phyloP scores from a whole-genome alignment of 2,113 vertebrate species.

The Podarcis raffonei region DNA sequence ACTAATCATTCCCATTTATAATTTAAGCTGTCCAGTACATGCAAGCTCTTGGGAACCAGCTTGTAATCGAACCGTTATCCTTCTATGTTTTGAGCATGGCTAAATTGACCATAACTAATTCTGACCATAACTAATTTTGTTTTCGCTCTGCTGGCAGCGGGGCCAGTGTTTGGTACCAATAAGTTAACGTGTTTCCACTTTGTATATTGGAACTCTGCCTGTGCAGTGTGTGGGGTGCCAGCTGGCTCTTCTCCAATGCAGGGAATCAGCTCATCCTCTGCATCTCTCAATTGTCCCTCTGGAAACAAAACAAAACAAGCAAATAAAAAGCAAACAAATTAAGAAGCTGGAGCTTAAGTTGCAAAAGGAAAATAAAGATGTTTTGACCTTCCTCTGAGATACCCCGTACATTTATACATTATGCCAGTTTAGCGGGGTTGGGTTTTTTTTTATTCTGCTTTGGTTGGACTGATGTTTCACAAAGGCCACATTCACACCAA shows the following conservation, averaged over 20 bases:
- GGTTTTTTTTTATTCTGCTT: no score
- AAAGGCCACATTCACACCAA: neutral
- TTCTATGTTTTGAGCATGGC: constrained; percentile 45
- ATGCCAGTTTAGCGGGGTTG: neutral
- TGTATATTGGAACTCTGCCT: constrained; percentile 58
- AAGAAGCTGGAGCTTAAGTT: neutral
- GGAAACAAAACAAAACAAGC: constrained; percentile 1
- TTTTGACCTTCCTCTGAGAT: neutral
- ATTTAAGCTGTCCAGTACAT: neutral
- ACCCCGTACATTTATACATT: neutral
- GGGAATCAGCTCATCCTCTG: constrained; percentile 48
- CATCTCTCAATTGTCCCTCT: neutral
- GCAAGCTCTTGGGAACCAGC: constrained; percentile 18
- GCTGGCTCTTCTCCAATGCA: constrained; percentile 58
- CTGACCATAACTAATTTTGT: constrained; percentile 45
- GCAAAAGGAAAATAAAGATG: neutral
- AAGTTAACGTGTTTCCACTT: constrained; percentile 50
- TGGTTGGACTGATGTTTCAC: neutral
- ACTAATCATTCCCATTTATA: constrained; percentile 33
- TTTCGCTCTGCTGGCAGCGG: constrained; percentile 56
- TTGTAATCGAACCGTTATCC: constrained; percentile 43
- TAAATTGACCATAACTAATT: constrained; percentile 59
- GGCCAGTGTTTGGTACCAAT: constrained; percentile 54
- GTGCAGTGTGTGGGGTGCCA: constrained; percentile 45
- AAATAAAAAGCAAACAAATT: no score